These are phyloP conservation scores for Neogobius melanostomus DNA, from an alignment of 2,113 vertebrate genomes.

Conservation along the genomic window DNA sequence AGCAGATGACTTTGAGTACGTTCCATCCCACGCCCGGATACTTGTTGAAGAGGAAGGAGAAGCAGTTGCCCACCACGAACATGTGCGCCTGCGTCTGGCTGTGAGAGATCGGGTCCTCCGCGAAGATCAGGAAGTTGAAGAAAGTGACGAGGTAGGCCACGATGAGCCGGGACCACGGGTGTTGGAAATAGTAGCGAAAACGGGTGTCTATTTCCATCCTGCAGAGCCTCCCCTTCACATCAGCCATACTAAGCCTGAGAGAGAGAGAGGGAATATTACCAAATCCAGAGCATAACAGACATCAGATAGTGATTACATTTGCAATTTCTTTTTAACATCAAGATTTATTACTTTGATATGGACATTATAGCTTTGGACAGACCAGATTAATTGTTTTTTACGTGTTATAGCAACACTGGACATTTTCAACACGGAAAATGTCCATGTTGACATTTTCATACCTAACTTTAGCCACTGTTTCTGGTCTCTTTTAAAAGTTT, in stretches of 20 bases:
- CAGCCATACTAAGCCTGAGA: constrained; percentile 72
- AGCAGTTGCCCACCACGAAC: constrained; percentile 96
- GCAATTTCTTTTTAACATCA: too few relatives aligned
- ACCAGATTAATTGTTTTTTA: too few relatives aligned
- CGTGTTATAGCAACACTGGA: too few relatives aligned
- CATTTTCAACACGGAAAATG: too few relatives aligned
- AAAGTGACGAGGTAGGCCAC: constrained; percentile 98
- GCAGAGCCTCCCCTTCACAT: constrained; percentile 56
- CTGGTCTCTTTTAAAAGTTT: too few relatives aligned
- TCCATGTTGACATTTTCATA: too few relatives aligned
- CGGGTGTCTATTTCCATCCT: constrained; percentile 87
- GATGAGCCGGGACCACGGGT: constrained; percentile 93
- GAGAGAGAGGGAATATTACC: constrained; percentile 21
- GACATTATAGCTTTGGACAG: too few relatives aligned
- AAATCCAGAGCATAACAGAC: too few relatives aligned
- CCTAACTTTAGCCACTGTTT: too few relatives aligned
- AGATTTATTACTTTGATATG: too few relatives aligned
- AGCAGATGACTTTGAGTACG: constrained; percentile 89
- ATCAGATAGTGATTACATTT: too few relatives aligned
- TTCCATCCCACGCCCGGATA: constrained; percentile 92
- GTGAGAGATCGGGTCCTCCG: constrained; percentile 95
- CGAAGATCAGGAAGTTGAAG: constrained; percentile 98
- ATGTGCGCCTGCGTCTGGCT: constrained; percentile 96
- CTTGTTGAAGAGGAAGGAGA: constrained; percentile 96
- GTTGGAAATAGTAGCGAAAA: constrained; percentile 98